Percentiles rank a stretch among this genome's conserved stretches.
Evolutionary conservation across 35 echinoderm and acorn worm species (phyloP).

Genomic region (Apostichopus parvimensis): DNA sequence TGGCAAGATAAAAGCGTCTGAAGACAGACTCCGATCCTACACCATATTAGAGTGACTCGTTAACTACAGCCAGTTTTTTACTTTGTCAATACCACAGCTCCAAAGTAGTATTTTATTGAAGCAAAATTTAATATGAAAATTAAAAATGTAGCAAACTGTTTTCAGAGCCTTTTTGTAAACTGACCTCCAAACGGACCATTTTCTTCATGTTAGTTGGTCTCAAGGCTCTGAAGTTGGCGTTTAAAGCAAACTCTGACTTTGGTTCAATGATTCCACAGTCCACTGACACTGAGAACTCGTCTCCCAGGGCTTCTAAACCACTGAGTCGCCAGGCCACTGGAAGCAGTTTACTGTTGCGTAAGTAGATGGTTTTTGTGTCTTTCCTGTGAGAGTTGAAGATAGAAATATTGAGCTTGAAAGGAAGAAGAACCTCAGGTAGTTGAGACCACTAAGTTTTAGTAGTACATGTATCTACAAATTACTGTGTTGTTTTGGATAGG

Average conservation of each 20-base stretch:
- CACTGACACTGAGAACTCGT: conserved; percentile 93
- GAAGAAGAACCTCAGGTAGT: no score
- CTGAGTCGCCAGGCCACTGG: conserved; percentile 92
- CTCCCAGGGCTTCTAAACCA: conserved; percentile 92
- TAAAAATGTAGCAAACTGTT: no score
- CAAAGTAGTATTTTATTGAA: no score
- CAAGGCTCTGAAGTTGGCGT: conserved; percentile 97
- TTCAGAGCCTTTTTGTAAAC: background rate
- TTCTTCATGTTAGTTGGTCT: conserved; percentile 94
- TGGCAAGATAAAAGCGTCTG: no score
- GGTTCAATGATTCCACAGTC: conserved; percentile 91
- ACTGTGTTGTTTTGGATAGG: no score
- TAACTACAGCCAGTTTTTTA: no score
- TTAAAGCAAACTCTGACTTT: conserved; percentile 98
- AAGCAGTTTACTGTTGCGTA: conserved; percentile 92
- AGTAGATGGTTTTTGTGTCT: conserved; percentile 98
- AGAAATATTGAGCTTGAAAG: background rate
- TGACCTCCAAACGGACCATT: conserved; percentile 92
- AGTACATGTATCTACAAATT: no score
- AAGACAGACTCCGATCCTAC: no score
- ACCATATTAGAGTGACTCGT: no score
- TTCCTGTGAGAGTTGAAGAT: conserved; percentile 60
- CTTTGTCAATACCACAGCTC: no score
- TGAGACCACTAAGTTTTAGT: no score
- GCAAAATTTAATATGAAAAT: no score